Conservation (phyloP, 2,113 vertebrate genomes). For the Sclerurus mexicanus region DNA sequence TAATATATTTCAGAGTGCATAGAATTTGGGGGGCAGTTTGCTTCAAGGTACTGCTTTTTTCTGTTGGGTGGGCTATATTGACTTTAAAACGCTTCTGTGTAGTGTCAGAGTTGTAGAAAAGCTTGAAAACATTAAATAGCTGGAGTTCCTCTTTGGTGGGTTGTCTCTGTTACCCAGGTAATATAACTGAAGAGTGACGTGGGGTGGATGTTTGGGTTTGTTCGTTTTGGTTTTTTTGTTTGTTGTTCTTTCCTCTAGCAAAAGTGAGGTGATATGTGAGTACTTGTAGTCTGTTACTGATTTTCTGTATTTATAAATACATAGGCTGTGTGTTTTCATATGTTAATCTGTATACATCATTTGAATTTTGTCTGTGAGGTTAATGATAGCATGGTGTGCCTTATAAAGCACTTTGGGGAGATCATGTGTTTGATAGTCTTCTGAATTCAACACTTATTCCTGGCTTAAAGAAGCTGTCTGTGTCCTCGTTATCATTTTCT, state of each 20-base stretch:
- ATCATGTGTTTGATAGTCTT: fast-evolving
- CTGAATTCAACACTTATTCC: neutral
- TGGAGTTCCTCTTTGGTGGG: fast-evolving
- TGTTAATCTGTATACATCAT: neutral
- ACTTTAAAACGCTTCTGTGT: neutral
- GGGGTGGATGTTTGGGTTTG: fast-evolving
- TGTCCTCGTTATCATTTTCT: fast-evolving
- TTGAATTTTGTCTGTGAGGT: neutral
- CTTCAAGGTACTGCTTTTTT: neutral
- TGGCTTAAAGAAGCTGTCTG: neutral
- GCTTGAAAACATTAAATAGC: fast-evolving
- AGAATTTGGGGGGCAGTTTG: neutral
- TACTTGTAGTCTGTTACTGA: neutral
- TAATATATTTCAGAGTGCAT: fast-evolving
- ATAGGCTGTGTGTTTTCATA: fast-evolving
- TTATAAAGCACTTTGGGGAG: neutral
- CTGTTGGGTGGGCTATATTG: fast-evolving
- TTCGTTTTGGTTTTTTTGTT: neutral
- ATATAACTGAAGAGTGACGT: fast-evolving
- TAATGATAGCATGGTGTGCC: neutral
- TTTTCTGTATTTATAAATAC: neutral
- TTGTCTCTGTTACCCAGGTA: neutral
- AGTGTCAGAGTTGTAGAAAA: fast-evolving
- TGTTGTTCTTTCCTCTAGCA: fast-evolving
- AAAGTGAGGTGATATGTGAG: neutral